phyloP scores from a whole-genome alignment of 2,797 vertebrate genomes.

The Natrix natrix region DNA sequence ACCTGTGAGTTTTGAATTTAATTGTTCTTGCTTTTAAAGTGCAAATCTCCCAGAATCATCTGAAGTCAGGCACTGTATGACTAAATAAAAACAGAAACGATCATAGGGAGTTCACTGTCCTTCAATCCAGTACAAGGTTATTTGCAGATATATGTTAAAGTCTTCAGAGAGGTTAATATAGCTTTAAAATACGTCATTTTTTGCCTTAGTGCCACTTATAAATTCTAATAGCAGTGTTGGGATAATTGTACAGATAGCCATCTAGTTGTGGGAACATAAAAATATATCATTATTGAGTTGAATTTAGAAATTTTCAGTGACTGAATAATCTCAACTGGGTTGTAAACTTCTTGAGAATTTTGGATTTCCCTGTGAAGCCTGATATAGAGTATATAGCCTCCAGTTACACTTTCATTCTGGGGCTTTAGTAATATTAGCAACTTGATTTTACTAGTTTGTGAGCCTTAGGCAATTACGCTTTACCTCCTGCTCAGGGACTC shows the following conservation, averaged over 20 bases:
- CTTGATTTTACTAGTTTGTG: neutral
- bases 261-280: neutral
- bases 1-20: neutral
- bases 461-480: neutral
- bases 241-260: neutral
- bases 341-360: neutral
- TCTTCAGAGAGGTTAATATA: neutral
- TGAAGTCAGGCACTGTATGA: neutral
- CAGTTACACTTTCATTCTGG: constrained; percentile 17
- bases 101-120: neutral
- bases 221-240: neutral
- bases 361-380: neutral
- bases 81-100: neutral
- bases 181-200: neutral
- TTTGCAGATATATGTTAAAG: neutral
- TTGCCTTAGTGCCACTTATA: neutral
- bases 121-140: neutral
- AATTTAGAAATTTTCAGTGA: neutral
- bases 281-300: constrained; percentile 6
- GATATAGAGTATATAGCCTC: neutral
- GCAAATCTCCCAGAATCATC: neutral
- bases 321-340: neutral
- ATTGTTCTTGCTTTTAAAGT: neutral
- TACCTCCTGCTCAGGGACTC: neutral
- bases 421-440: constrained; percentile 22